Evolutionary conservation across 2,113 vertebrate species (phyloP).

Genomic region (Mus musculus): DNA sequence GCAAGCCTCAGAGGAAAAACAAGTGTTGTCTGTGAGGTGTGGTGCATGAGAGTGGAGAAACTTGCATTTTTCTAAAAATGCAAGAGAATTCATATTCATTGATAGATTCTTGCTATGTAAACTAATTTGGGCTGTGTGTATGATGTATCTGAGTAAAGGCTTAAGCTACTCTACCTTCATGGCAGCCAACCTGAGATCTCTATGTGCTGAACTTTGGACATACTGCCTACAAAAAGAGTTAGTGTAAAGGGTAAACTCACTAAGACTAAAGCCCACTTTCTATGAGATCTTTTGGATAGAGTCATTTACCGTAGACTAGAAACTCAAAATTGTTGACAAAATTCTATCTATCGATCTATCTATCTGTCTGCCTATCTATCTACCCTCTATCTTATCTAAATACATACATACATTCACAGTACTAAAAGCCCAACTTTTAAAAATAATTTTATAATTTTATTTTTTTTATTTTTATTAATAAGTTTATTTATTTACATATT

Average conservation of each 20-base stretch:
- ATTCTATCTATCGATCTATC: neutral
- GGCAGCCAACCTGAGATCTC: neutral
- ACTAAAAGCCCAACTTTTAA: neutral
- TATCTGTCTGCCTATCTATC: neutral
- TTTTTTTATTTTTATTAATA: too few relatives aligned
- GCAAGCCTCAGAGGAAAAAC: neutral
- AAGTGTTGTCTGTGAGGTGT: neutral
- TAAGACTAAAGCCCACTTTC: neutral
- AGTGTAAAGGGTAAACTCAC: neutral
- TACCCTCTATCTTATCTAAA: neutral
- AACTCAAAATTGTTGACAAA: conserved; percentile 13
- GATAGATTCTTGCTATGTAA: neutral
- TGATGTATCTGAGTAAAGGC: neutral
- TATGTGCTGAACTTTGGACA: neutral
- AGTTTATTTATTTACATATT: too few relatives aligned
- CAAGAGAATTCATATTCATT: neutral
- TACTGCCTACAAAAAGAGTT: neutral
- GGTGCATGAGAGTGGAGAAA: neutral
- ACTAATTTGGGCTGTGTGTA: neutral
- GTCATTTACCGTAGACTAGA: neutral
- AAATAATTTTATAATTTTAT: too few relatives aligned
- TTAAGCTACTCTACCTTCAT: neutral
- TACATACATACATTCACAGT: neutral
- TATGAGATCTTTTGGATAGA: neutral
- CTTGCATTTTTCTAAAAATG: neutral